Percentiles rank a stretch among this genome's conserved stretches.
phyloP scores from a whole-genome alignment of 2,113 vertebrate genomes.

The Todiramphus chloris region DNA sequence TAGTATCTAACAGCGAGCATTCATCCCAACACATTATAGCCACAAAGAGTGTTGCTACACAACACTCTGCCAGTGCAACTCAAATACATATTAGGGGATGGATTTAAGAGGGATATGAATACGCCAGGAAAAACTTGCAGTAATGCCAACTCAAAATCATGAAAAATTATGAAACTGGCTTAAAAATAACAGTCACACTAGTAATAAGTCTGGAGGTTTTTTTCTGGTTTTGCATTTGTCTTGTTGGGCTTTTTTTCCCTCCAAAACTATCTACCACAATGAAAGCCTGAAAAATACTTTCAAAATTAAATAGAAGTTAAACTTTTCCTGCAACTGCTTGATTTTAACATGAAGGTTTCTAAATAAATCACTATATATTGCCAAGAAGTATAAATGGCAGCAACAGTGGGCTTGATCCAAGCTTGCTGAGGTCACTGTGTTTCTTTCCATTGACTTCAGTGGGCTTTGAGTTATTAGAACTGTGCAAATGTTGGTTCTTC shows the following conservation, averaged over 20 bases:
- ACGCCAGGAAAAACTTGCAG: background rate
- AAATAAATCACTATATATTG: background rate
- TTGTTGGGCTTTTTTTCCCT: background rate
- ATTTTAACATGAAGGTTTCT: background rate
- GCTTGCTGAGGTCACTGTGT: background rate
- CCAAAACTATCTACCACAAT: background rate
- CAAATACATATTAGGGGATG: background rate
- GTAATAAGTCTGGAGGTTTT: background rate
- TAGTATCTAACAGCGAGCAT: background rate
- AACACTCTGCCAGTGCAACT: background rate
- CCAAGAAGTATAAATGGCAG: background rate
- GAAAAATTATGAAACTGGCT: background rate
- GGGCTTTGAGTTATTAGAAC: background rate
- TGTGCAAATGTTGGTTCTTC: background rate
- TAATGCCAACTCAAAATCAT: background rate
- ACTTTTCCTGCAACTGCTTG: background rate
- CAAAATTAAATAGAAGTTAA: background rate
- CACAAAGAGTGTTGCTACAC: background rate
- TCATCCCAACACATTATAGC: background rate
- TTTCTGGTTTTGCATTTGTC: background rate
- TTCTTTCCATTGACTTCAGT: background rate
- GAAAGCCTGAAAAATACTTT: background rate
- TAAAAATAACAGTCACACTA: background rate
- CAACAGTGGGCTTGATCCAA: background rate
- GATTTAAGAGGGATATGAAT: background rate